Conservation (phyloP, 2,113 vertebrate genomes). For the Chaetodon auriga region DNA sequence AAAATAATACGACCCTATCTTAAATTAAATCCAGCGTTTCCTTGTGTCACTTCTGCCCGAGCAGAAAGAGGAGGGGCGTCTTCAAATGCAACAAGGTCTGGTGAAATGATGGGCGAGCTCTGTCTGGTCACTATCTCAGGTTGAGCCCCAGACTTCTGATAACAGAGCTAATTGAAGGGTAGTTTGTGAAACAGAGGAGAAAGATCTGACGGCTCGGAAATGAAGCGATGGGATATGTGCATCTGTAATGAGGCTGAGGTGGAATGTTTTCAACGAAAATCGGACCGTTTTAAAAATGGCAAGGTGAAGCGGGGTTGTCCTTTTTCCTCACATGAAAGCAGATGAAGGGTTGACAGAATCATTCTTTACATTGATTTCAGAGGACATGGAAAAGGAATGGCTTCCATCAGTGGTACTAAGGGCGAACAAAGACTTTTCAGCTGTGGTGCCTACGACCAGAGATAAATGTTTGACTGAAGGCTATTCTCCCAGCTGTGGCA, state of each 20-base stretch:
- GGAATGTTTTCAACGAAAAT: conserved; percentile 49
- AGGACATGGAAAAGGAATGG: conserved; percentile 74
- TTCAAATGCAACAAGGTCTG: conserved; percentile 23
- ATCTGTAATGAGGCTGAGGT: conserved; percentile 53
- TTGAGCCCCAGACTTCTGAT: conserved; percentile 61
- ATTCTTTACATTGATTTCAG: conserved; percentile 76
- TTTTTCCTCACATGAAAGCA: conserved; percentile 21
- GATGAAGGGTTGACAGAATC: conserved; percentile 63
- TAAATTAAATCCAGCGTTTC: conserved; percentile 63
- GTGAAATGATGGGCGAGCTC: conserved; percentile 39
- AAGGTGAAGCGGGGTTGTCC: conserved; percentile 19
- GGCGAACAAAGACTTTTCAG: conserved; percentile 78
- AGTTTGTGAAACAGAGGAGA: conserved; percentile 22
- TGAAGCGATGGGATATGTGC: conserved; percentile 47
- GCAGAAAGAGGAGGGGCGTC: conserved; percentile 12
- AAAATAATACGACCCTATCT: conserved; percentile 60
- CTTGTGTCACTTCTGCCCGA: conserved; percentile 49
- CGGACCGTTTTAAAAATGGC: conserved; percentile 47
- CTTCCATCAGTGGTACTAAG: conserved; percentile 75
- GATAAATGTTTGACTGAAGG: conserved; percentile 83
- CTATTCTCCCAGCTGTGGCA: conserved; percentile 73
- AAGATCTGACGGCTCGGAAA: conserved; percentile 45
- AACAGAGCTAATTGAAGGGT: conserved; percentile 63
- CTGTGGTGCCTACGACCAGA: conserved; percentile 59
- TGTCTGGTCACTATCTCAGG: conserved; percentile 39